Evolutionary conservation across 2,888 invertebrate genomes (phyloP), one percentile per base, ranked within the genome.

Genomic region (Leucozona laternaria): DNA sequence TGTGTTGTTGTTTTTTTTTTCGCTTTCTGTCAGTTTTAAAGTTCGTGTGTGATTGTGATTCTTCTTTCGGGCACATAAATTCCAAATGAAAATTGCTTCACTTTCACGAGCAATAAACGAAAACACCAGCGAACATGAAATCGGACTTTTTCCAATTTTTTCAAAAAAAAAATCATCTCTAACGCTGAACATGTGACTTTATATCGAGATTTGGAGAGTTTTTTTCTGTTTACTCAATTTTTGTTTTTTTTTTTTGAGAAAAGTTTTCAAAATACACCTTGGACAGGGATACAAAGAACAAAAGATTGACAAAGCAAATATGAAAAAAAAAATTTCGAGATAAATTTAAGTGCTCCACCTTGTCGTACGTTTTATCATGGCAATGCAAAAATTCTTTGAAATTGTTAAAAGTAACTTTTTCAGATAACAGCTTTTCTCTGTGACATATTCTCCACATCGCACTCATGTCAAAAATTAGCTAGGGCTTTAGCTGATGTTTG

Each of bases 21-120:
- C 25, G 4, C 2, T 31, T 31, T 66, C 1, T 50, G 50, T 25
- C 25, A 50, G n/a, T 50, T 68, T 31, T 22, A 53, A 66, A 34
- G 50, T 53, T 37, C 15, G 34, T 71, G 28, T 71, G 43, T 43
- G 57, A 57, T 50, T 68, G 45, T 48, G 71, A 79, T 55, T 57
- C 45, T 72, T 55, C 66, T 72, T 55, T 58, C 70, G n/a, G 78
- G 17, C 78, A 81, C 58, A 73, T 58, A 77, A 78, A 64, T 78
- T 66, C 85, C 73, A 34, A 82, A 75, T 75, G 81, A 73, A 82
- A 86, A 86, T 86, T 78, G 86, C 73, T 78, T 78, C 81, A 86
- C 81, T 81, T 86, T 82, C 78, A 81, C 78, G 82, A 79, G 86
- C 78, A 86, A 86, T 86, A 86, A 86, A 86, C 86, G 86, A 82